Base-by-base conservation (phyloP, 1,140 invertebrate species). In the Aphidius ervi region DNA sequence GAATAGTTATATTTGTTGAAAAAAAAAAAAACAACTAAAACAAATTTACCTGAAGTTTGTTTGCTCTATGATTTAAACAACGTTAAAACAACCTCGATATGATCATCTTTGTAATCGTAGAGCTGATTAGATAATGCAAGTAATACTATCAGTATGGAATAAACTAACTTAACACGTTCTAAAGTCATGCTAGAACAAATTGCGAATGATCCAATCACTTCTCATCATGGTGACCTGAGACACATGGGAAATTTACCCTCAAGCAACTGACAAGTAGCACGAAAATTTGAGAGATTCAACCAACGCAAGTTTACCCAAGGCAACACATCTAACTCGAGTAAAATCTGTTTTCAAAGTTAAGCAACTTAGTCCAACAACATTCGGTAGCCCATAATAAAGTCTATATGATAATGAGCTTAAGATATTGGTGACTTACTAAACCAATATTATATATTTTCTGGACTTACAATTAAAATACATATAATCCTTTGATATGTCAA, bases 21-120 rank as follows among this genome's bases (percentile, higher is more conserved):
- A 16, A 16, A 16, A 16, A 16, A 16, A 16, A 16, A 16, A 16
- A 16, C 16, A 16, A 16, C 16, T 62, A 65, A 72, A 72, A 72
- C 69, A 71, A 67, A 73, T 67, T 63, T 72, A 74, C 70, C 68
- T 65, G 64, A 56, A 31, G 23, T 31, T 31, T 31, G 4, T 31
- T 31, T 31, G 23, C 23, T 31, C 2, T 31, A 31, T 31, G 23
- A 31, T 31, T 1, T 31, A 31, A 31, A 31, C 23, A 31, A 31
- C 23, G 23, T 31, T 31, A 31, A 31, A 31, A 31, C 23, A 31
- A 31, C 23, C 23, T 31, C 4, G 23, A 31, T 31, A 31, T 31
- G 4, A 31, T 4, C 23, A 31, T 2, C 23, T 31, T 31, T 31
- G 23, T 31, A 31, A 31, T 31, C 23, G 23, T 31, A 31, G 23